These are phyloP conservation scores for Batillaria attramentaria DNA, from an alignment of 1,140 invertebrate genomes.

Conservation along the genomic window DNA sequence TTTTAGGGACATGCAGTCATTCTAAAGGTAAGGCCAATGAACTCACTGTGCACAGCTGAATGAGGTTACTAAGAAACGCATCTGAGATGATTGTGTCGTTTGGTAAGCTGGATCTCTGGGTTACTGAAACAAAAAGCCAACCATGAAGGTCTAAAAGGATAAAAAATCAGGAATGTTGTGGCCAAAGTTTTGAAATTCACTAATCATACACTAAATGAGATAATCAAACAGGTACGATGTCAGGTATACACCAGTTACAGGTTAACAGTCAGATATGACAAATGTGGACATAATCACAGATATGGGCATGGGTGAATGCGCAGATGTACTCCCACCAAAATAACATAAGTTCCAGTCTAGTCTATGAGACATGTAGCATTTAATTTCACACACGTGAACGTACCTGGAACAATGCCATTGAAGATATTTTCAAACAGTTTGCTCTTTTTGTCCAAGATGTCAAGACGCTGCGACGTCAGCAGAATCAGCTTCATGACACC, in stretches of 20 bases:
- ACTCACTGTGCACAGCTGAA: constrained; percentile 26
- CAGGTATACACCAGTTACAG: neutral
- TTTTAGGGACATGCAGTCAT: neutral
- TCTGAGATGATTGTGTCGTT: constrained; percentile 7
- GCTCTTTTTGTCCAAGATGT: neutral
- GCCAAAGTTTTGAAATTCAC: neutral
- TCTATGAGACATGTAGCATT: neutral
- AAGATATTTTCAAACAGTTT: constrained; percentile 28
- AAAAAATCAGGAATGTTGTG: neutral
- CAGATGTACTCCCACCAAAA: neutral
- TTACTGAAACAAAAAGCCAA: constrained; percentile 19
- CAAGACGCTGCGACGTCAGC: constrained; percentile 15
- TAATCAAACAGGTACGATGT: neutral
- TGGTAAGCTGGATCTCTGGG: constrained; percentile 8
- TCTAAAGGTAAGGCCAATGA: neutral
- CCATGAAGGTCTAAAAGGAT: neutral
- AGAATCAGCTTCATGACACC: constrained; percentile 2
- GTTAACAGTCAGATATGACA: neutral
- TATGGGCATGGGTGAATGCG: neutral
- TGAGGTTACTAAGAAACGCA: constrained; percentile 28
- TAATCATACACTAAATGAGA: neutral
- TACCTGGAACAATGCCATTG: constrained; percentile 23
- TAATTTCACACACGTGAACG: neutral
- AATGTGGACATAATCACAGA: neutral
- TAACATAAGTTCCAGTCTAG: neutral